Evolutionary conservation across 53 echinoderm and acorn worm species (phyloP), one percentile per base, ranked within the genome.

Genomic region (Zoroaster sp.): DNA sequence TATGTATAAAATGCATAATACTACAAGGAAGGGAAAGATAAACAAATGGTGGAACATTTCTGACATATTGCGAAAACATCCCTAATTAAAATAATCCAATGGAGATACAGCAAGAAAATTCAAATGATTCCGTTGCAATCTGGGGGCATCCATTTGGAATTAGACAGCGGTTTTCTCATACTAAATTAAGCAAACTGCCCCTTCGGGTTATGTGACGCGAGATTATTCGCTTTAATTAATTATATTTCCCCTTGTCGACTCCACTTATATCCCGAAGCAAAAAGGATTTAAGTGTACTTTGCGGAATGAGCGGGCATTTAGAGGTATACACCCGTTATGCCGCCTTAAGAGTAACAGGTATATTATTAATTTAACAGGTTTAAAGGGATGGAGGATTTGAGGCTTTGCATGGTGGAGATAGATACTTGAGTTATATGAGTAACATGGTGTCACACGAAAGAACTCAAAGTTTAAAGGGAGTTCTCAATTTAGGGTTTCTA

Each of bases 151-250:
- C 85, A 85, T 71, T 71, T 43, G 51, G 85, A 85, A 49, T 71
- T 70, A 85, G 71, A 85, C 85, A 85, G 85, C 85, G 85, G 85
- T 85, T 85, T 85, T 85, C 85, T 85, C 85, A 85, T 85, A 85
- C 85, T 85, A 85, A 85, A 85, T 85, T 85, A 85, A 85, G 85
- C 85, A 85, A 85, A 85, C 85, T 85, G 71, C 36, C 85, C 71
- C 85, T 85, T 47, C 85, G 32, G 85, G 85, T 70, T 34, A 85
- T 85, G 47, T 71, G 85, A 70, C 70, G 74, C 79, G 89, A 78
- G 79, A 79, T 89, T 89, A 89, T 77, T 69, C 69, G 71, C 89
- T 78, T 89, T 89, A 89, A 89, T 89, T 89, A 89, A 89, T 89
- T 89, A 89, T 89, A 89, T 89, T 78, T 89, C 89, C 89, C 85